These are phyloP conservation scores for Actenoides hombroni DNA, from an alignment of 2,113 vertebrate genomes.

Conservation along the genomic window DNA sequence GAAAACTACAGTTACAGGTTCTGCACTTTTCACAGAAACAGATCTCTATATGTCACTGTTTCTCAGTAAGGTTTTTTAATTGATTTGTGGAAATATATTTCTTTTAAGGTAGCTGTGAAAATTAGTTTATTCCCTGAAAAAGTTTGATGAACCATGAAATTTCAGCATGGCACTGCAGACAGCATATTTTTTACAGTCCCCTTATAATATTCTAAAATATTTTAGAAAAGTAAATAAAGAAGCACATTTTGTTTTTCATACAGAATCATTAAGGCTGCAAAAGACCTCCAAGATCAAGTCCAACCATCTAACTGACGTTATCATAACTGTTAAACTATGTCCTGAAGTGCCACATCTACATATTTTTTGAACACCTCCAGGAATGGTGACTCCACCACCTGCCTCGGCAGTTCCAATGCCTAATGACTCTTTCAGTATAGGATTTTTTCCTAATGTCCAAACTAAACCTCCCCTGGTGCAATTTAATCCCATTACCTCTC, in stretches of 20 bases:
- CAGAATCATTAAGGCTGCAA: no score
- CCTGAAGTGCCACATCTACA: no score
- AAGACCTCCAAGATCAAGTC: no score
- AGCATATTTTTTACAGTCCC: background rate
- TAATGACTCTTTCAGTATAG: no score
- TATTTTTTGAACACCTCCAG: no score
- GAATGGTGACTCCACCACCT: no score
- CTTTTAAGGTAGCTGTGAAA: background rate
- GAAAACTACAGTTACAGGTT: background rate
- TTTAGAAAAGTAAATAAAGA: background rate
- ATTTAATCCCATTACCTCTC: no score
- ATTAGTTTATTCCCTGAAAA: background rate
- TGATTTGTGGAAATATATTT: background rate
- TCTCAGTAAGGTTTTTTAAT: background rate
- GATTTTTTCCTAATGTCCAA: no score
- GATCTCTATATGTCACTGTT: background rate
- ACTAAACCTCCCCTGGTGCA: no score
- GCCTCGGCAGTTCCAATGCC: no score
- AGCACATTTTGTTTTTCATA: background rate
- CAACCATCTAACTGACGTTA: no score
- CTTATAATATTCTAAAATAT: background rate
- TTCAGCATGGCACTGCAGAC: background rate
- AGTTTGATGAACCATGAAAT: background rate
- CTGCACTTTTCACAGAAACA: background rate
- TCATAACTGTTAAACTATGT: no score